Evolutionary conservation across 1,140 invertebrate species (phyloP).

Genomic region (Oscheius sp.): DNA sequence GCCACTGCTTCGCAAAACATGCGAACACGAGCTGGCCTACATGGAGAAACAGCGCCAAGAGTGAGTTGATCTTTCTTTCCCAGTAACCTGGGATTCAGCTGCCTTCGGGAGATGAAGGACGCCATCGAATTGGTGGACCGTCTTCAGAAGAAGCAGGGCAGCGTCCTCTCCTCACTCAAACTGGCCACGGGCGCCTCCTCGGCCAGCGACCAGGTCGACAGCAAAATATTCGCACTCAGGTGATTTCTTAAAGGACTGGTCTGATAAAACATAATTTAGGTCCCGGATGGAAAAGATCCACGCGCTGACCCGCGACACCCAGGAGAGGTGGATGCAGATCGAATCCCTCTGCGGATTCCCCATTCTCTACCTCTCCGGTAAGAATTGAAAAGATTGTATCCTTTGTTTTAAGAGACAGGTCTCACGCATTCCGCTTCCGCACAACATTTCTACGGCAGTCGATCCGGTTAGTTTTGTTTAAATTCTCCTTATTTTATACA

Average conservation of each 20-base stretch:
- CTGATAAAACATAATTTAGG: slow-evolving; percentile 40
- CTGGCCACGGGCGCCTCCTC: slow-evolving; percentile 57
- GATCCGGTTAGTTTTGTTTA: not conserved
- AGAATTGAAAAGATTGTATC: slow-evolving; percentile 15
- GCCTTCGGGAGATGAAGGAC: slow-evolving; percentile 56
- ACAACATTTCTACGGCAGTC: not conserved
- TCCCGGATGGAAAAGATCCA: slow-evolving; percentile 59
- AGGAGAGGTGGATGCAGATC: slow-evolving; percentile 56
- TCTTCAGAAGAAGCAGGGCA: slow-evolving; percentile 52
- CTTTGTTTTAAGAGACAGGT: not conserved
- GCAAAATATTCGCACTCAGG: slow-evolving; percentile 57
- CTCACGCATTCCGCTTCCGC: not conserved
- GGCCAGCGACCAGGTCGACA: slow-evolving; percentile 55
- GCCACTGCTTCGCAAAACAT: slow-evolving; percentile 53
- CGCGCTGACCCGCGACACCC: slow-evolving; percentile 47
- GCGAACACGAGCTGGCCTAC: slow-evolving; percentile 53
- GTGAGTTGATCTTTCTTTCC: slow-evolving; percentile 8
- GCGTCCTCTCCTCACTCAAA: slow-evolving; percentile 56
- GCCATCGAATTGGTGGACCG: slow-evolving; percentile 58
- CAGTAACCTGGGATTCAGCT: not conserved
- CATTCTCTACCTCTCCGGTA: slow-evolving; percentile 27
- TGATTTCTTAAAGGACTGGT: slow-evolving; percentile 13
- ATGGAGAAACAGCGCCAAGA: slow-evolving; percentile 51
- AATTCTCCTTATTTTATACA: too few species aligned
- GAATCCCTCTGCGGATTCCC: slow-evolving; percentile 56